These are phyloP conservation scores for Actenoides hombroni DNA, from an alignment of 2,113 vertebrate genomes.

Conservation along the genomic window DNA sequence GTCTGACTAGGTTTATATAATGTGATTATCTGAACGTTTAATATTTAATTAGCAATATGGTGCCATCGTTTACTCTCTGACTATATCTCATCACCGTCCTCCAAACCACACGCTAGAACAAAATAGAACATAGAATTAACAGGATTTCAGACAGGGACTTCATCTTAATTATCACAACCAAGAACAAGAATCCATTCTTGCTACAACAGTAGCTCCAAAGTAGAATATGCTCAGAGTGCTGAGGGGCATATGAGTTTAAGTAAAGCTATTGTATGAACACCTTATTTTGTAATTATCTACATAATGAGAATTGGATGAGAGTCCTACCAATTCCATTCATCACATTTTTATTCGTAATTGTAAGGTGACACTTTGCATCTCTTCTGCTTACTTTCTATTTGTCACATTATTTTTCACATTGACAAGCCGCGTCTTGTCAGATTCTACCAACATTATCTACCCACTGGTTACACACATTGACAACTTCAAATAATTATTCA, in stretches of 20 bases:
- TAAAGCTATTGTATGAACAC: neutral
- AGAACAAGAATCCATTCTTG: neutral
- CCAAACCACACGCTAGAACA: neutral
- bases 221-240: neutral
- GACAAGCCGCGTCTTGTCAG: neutral
- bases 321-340: neutral
- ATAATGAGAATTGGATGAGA: neutral
- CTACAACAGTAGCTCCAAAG: neutral
- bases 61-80: neutral
- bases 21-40: neutral
- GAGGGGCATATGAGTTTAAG: neutral
- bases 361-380: neutral
- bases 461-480: neutral
- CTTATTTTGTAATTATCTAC: neutral
- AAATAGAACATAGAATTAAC: neutral
- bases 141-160: neutral
- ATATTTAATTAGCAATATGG: neutral
- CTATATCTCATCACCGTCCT: neutral
- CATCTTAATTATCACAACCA: neutral
- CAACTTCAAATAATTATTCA: constrained; percentile 2
- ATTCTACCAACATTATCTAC: neutral
- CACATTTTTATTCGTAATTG: neutral
- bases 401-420: constrained; percentile 22
- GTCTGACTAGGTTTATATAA: neutral
- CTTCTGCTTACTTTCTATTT: neutral